phyloP scores from a whole-genome alignment of 2,113 vertebrate genomes.

The Plectropomus leopardus region DNA sequence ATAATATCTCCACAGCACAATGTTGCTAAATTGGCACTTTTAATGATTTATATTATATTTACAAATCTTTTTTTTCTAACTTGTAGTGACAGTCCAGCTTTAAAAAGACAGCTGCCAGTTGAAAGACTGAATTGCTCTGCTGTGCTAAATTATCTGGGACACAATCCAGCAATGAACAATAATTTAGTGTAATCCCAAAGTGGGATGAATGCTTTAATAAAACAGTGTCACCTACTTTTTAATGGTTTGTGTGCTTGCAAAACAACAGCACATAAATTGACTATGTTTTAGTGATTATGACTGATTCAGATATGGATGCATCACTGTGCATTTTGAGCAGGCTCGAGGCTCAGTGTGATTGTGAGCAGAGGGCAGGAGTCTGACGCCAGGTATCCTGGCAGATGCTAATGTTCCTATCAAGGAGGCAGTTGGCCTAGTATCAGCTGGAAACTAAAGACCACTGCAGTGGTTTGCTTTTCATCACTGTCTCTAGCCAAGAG shows the following conservation, averaged over 20 bases:
- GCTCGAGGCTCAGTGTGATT: not conserved
- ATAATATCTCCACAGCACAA: not conserved
- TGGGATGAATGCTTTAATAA: conserved; percentile 14
- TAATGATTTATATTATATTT: conserved; percentile 52
- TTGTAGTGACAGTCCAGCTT: conserved; percentile 8
- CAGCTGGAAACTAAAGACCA: conserved; percentile 66
- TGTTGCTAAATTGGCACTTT: conserved; percentile 18
- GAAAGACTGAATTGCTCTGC: conserved; percentile 34
- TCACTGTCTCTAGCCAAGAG: conserved; percentile 55
- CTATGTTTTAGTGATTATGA: not conserved
- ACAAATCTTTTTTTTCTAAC: conserved; percentile 16
- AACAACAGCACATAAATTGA: conserved; percentile 1
- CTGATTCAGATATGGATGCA: conserved; percentile 1
- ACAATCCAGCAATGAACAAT: conserved; percentile 30
- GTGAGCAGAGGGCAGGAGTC: conserved; percentile 17
- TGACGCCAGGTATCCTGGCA: conserved; percentile 42
- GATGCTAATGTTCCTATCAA: conserved; percentile 60
- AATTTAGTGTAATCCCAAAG: conserved; percentile 23
- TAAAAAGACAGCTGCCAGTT: conserved; percentile 8
- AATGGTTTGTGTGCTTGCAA: not conserved
- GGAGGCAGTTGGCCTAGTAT: conserved; percentile 49
- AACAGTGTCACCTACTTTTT: not conserved
- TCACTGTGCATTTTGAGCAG: conserved; percentile 3
- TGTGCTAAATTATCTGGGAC: conserved; percentile 11
- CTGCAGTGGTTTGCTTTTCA: conserved; percentile 77